Evolutionary conservation across 2,888 invertebrate genomes (phyloP).

Genomic region (Drosophila formosana): DNA sequence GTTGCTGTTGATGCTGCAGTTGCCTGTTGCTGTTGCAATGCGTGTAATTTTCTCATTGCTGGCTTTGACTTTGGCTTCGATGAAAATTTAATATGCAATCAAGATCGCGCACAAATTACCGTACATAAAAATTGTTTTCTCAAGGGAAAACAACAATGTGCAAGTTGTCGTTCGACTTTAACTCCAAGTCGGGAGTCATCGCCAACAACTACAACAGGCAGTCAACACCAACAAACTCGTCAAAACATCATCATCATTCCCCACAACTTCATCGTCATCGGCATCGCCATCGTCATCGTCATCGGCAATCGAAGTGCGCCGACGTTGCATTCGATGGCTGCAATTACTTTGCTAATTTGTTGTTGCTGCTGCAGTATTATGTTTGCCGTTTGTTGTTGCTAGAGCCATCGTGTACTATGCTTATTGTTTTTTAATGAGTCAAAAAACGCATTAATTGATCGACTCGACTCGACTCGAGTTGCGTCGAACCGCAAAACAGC

Average conservation of each 20-base stretch:
- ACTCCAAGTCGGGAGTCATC: slow-evolving; percentile 34
- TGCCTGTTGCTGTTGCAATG: slow-evolving; percentile 57
- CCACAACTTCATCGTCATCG: slow-evolving; percentile 28
- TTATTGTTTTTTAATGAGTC: slow-evolving; percentile 40
- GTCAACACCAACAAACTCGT: not conserved
- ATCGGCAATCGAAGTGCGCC: slow-evolving; percentile 44
- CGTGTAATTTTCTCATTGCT: slow-evolving; percentile 80
- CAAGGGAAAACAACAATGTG: slow-evolving; percentile 77
- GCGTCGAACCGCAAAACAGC: not conserved
- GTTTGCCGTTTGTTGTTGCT: slow-evolving; percentile 14
- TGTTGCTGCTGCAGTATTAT: slow-evolving; percentile 18
- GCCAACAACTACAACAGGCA: slow-evolving; percentile 15
- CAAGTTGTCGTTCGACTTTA: slow-evolving; percentile 66
- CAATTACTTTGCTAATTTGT: slow-evolving; percentile 64
- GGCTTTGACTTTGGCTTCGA: slow-evolving; percentile 65
- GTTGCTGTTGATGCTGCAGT: slow-evolving; percentile 26
- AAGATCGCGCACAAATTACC: slow-evolving; percentile 80
- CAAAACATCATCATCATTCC: slow-evolving; percentile 15
- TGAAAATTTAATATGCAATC: slow-evolving; percentile 80
- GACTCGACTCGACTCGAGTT: not conserved
- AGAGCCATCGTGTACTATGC: not conserved
- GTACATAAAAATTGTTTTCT: slow-evolving; percentile 78
- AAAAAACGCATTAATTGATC: slow-evolving; percentile 25
- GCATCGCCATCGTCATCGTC: slow-evolving; percentile 27
- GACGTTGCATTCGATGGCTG: slow-evolving; percentile 45